A percentile compares a stretch with the other conserved stretches of the same genome.
Conservation (phyloP, 2,797 vertebrate species). For the Enoplosus armatus region DNA sequence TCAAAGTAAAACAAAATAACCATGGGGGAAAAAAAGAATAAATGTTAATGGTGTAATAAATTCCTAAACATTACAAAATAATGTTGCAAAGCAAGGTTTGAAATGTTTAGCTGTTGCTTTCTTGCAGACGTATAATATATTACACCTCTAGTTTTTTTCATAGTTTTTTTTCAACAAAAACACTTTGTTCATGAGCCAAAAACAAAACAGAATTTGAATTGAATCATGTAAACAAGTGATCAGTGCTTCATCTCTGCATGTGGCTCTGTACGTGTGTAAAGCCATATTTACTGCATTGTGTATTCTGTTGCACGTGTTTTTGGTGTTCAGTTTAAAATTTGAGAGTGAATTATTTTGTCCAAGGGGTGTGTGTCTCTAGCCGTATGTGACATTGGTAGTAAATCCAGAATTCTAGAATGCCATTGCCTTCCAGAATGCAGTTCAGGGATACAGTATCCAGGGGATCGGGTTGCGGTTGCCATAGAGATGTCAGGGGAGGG, state of each 20-base stretch:
- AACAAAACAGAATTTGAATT: background rate
- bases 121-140: background rate
- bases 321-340: background rate
- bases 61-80: background rate
- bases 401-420: constrained; percentile 55
- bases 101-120: background rate
- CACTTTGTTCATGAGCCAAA: background rate
- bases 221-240: background rate
- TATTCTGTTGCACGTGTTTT: background rate
- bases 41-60: background rate
- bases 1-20: background rate
- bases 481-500: constrained; percentile 62
- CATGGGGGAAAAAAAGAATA: background rate
- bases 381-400: constrained; percentile 41
- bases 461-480: constrained; percentile 76
- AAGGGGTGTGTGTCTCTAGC: constrained; percentile 11
- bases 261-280: background rate
- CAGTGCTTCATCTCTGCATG: background rate
- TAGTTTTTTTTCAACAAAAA: background rate
- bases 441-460: constrained; percentile 66
- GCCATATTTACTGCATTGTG: background rate
- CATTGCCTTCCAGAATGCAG: constrained; percentile 57
- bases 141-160: background rate
- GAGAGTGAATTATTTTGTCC: background rate
- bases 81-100: background rate